A percentile compares a stretch with the other conserved stretches of the same genome.
Evolutionary conservation across 1,140 invertebrate genomes (phyloP).

Genomic region (Leptopilina boulardi): DNA sequence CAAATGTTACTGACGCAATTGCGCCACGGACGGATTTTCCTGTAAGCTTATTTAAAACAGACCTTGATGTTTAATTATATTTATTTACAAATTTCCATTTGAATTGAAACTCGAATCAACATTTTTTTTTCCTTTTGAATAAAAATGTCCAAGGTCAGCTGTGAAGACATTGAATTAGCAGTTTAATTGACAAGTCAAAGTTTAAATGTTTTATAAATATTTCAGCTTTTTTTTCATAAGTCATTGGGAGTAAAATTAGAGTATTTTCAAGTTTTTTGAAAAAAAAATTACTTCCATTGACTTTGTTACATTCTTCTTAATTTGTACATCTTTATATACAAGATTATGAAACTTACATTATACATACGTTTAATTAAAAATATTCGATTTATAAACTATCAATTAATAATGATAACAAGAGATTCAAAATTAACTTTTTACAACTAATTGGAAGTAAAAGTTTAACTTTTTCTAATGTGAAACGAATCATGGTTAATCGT

Average conservation of each 20-base stretch:
- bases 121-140: background rate
- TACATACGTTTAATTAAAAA: background rate
- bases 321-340: slow-evolving; percentile 13
- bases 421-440: too few relatives aligned
- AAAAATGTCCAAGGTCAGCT: slow-evolving; percentile 8
- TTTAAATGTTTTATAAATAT: background rate
- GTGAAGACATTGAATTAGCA: slow-evolving; percentile 10
- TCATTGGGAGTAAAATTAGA: background rate
- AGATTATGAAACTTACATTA: background rate
- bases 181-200: slow-evolving; percentile 18
- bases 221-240: background rate
- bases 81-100: background rate
- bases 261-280: too few relatives aligned
- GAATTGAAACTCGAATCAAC: slow-evolving; percentile 1
- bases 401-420: background rate
- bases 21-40: slow-evolving; percentile 49
- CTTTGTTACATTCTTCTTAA: background rate
- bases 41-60: slow-evolving; percentile 35
- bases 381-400: background rate
- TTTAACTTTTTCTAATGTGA: background rate
- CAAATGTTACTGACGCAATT: slow-evolving; percentile 21
- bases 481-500: background rate
- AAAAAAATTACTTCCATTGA: background rate
- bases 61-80: background rate
- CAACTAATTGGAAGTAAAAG: too few relatives aligned